Percentiles rank a stretch among this genome's conserved stretches.
These are phyloP conservation scores for Rhyacophila evoluta DNA, from an alignment of 2,888 invertebrate species.

Conservation along the genomic window DNA sequence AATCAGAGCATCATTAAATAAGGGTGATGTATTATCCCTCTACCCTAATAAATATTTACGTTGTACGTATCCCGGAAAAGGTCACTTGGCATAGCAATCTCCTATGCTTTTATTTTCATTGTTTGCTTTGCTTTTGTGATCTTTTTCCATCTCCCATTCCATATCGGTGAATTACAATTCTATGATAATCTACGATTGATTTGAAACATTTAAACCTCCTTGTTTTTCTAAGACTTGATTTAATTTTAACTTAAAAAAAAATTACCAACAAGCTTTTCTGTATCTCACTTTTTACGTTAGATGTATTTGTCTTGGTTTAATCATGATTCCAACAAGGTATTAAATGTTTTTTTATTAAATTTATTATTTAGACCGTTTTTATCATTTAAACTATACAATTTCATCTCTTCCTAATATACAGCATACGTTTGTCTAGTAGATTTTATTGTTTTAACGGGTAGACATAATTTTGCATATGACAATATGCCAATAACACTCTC, in stretches of 20 bases:
- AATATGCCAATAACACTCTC: too few relatives aligned
- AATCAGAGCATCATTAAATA: constrained; percentile 52
- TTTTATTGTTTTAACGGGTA: too few relatives aligned
- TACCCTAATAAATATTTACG: constrained; percentile 54
- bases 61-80: constrained; percentile 52
- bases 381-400: too few relatives aligned
- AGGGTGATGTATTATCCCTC: constrained; percentile 52
- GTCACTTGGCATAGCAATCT: constrained; percentile 54
- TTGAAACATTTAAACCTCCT: constrained; percentile 35
- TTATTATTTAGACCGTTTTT: too few relatives aligned
- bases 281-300: too few relatives aligned
- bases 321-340: too few relatives aligned
- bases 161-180: constrained; percentile 45
- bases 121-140: constrained; percentile 45
- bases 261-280: too few relatives aligned
- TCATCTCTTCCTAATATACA: too few relatives aligned
- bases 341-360: too few relatives aligned
- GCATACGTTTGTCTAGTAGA: too few relatives aligned
- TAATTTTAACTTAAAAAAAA: neutral
- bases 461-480: too few relatives aligned
- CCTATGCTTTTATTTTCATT: constrained; percentile 44
- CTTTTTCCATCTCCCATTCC: constrained; percentile 32
- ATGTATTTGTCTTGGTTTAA: too few relatives aligned
- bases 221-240: neutral
- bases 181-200: constrained; percentile 45